Percentiles rank a stretch among this genome's conserved stretches.
phyloP scores from a whole-genome alignment of 2,888 invertebrate genomes.

The Mythimna impura region DNA sequence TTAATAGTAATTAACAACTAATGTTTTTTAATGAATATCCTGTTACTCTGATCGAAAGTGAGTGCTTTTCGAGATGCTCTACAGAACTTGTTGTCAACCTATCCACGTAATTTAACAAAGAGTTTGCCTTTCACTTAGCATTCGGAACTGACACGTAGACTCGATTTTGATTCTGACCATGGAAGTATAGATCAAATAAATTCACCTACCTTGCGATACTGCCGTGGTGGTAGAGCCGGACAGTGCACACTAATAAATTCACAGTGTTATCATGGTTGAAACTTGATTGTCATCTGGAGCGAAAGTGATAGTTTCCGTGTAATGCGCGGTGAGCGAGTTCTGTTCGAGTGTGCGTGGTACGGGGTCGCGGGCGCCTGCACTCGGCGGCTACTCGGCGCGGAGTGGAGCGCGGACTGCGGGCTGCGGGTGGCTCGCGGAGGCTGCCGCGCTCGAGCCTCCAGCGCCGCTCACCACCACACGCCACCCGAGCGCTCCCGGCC shows the following conservation, averaged over 20 bases:
- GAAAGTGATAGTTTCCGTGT: constrained; percentile 83
- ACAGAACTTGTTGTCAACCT: constrained; percentile 75
- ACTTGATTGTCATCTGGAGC: constrained; percentile 72
- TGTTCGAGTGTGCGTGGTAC: constrained; percentile 70
- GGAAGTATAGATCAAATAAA: constrained; percentile 71
- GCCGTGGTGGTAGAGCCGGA: constrained; percentile 72
- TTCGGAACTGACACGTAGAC: constrained; percentile 88
- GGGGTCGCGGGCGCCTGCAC: constrained; percentile 76
- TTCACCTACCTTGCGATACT: constrained; percentile 79
- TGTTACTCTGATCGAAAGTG: constrained; percentile 53
- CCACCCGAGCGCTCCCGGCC: constrained; percentile 17
- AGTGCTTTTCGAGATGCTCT: constrained; percentile 63
- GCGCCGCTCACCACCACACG: constrained; percentile 27
- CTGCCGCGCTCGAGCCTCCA: constrained; percentile 54
- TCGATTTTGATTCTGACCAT: constrained; percentile 79
- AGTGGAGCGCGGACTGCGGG: constrained; percentile 70
- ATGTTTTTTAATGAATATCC: constrained; percentile 45
- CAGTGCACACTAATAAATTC: constrained; percentile 77
- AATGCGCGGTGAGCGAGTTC: constrained; percentile 67
- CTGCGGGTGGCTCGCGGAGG: constrained; percentile 50
- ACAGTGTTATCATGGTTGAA: constrained; percentile 79
- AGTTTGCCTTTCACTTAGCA: constrained; percentile 88
- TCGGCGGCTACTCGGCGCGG: constrained; percentile 77
- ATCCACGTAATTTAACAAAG: constrained; percentile 85
- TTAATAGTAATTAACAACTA: constrained; percentile 30